These are phyloP conservation scores for Lethrus apterus DNA, from an alignment of 1,140 invertebrate genomes.

Conservation along the genomic window DNA sequence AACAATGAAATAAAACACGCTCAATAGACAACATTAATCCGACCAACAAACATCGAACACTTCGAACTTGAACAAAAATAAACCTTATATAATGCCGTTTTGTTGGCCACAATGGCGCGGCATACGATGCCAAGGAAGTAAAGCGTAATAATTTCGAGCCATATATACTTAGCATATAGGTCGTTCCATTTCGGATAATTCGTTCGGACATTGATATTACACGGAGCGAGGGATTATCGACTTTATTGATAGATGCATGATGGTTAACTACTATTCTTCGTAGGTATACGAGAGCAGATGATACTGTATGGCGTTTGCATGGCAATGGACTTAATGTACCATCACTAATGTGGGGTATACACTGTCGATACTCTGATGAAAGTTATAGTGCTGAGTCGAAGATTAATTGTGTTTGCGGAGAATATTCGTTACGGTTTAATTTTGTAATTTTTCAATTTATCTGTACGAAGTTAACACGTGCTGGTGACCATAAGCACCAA, in stretches of 20 bases:
- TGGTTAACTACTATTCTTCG: constrained; percentile 11
- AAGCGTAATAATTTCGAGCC: constrained; percentile 32
- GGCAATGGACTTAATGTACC: constrained; percentile 39
- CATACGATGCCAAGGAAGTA: constrained; percentile 15
- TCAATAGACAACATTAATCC: constrained; percentile 40
- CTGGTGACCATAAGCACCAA: no score
- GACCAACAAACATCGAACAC: constrained; percentile 38
- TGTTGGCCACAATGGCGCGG: background rate
- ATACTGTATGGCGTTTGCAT: constrained; percentile 37
- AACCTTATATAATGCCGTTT: constrained; percentile 16
- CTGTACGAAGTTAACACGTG: no score
- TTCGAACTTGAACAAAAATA: constrained; percentile 24
- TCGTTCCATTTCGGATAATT: constrained; percentile 30
- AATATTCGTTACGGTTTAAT: constrained; percentile 28
- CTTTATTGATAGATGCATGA: constrained; percentile 18
- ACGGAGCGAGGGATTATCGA: constrained; percentile 20
- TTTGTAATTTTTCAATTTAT: constrained; percentile 10
- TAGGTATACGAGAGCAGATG: constrained; percentile 30
- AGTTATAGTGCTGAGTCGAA: constrained; percentile 31
- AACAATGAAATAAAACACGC: constrained; percentile 42
- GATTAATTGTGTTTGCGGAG: constrained; percentile 38
- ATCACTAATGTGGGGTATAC: constrained; percentile 39
- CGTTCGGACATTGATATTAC: constrained; percentile 36
- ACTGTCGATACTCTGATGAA: constrained; percentile 25
- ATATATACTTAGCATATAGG: constrained; percentile 29